Conservation (phyloP, 2,113 vertebrate species). For the Polypterus senegalus region DNA sequence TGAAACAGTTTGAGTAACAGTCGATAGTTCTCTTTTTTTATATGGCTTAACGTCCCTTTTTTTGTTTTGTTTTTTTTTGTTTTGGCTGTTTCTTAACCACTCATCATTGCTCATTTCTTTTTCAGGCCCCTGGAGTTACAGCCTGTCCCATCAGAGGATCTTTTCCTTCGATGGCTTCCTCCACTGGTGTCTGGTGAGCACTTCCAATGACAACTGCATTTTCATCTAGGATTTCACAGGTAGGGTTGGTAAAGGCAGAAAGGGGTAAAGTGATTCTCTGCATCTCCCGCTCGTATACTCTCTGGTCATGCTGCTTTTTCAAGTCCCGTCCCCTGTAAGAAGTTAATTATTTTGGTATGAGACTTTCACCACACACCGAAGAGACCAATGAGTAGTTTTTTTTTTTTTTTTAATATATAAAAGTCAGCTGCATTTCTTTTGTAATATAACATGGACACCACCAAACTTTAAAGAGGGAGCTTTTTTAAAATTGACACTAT, state of each 20-base stretch:
- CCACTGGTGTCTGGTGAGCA: constrained; percentile 48
- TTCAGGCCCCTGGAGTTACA: constrained; percentile 86
- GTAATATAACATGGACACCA: no score
- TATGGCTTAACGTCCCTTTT: constrained; percentile 7
- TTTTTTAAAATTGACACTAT: no score
- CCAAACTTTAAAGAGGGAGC: no score
- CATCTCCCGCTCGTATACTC: constrained; percentile 75
- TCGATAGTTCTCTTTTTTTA: no score
- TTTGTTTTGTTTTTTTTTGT: neutral
- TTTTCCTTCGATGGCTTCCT: constrained; percentile 37
- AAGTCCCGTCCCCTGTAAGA: constrained; percentile 66
- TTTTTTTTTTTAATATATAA: no score
- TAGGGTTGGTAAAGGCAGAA: constrained; percentile 78
- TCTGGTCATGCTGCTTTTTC: constrained; percentile 72
- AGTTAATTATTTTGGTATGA: constrained; percentile 1
- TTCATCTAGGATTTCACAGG: constrained; percentile 82
- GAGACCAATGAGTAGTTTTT: no score
- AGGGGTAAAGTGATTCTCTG: constrained; percentile 81
- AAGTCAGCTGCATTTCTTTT: no score
- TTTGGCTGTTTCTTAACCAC: neutral
- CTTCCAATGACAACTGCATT: constrained; percentile 63
- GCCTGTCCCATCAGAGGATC: constrained; percentile 69
- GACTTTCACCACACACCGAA: no score
- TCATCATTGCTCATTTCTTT: no score
- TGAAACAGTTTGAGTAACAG: no score